Evolutionary conservation across 2,113 vertebrate genomes (phyloP).

Genomic region (Ramphastos sulfuratus): DNA sequence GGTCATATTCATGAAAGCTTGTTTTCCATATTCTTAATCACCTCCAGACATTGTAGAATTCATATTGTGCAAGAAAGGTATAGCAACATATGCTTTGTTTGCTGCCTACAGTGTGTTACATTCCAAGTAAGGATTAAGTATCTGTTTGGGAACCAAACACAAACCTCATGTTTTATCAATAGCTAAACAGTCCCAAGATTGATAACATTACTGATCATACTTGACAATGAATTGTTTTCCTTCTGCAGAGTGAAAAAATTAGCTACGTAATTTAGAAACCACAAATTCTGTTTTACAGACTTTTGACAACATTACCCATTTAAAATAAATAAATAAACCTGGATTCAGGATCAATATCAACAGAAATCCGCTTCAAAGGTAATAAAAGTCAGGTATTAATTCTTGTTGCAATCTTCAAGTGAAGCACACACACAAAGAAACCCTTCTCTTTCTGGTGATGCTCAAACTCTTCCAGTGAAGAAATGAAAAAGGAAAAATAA

Average conservation of each 20-base stretch:
- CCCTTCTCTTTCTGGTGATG: background rate
- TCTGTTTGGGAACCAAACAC: conserved; percentile 6
- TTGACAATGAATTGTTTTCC: background rate
- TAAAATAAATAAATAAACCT: background rate
- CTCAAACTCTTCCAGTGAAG: background rate
- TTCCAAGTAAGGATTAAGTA: conserved; percentile 2
- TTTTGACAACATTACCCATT: background rate
- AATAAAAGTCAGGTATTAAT: background rate
- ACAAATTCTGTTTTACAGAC: background rate
- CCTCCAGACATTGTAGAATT: conserved; percentile 25
- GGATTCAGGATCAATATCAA: background rate
- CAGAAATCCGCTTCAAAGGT: background rate
- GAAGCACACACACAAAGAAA: background rate
- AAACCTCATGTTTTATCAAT: background rate
- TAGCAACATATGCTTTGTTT: conserved; percentile 1
- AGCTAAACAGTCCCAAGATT: background rate
- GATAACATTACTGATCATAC: background rate
- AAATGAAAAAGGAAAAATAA: background rate
- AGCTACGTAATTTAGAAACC: background rate
- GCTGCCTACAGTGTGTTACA: background rate
- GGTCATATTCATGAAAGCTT: conserved; percentile 41
- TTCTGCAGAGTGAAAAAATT: background rate
- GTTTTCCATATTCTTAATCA: conserved; percentile 44
- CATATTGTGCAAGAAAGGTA: conserved; percentile 4
- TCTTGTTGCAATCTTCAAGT: background rate